Conservation (phyloP, 2,888 invertebrate species). For the Chymomyza amoena region DNA sequence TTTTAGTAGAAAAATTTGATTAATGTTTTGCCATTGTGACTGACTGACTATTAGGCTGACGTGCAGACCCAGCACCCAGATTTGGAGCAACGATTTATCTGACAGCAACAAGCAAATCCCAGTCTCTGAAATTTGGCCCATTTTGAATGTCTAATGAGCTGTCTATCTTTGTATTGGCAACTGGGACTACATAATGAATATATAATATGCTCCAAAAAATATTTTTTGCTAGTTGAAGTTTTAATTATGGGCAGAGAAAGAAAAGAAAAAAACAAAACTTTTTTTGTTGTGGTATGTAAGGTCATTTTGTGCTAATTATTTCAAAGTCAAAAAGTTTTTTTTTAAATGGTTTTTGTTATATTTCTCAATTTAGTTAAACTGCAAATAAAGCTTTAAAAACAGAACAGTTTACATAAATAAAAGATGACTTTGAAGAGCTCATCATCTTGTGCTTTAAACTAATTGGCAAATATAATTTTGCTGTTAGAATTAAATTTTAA, state of each 20-base stretch:
- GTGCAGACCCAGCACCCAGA: background rate
- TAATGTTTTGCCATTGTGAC: slow-evolving; percentile 59
- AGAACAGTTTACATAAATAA: too few species aligned
- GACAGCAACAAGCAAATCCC: slow-evolving; percentile 53
- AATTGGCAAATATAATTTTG: too few species aligned
- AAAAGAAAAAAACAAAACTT: background rate
- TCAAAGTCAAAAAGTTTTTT: background rate
- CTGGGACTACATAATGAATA: background rate
- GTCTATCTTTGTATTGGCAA: background rate
- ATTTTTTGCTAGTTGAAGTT: background rate
- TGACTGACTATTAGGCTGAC: slow-evolving; percentile 58
- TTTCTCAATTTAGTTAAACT: background rate
- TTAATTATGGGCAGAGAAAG: background rate
- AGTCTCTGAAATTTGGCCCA: background rate
- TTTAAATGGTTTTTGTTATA: background rate
- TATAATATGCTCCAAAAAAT: background rate
- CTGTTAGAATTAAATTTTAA: too few species aligned
- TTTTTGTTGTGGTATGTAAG: background rate
- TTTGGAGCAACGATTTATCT: slow-evolving; percentile 52
- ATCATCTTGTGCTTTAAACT: too few species aligned
- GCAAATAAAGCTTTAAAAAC: too few species aligned
- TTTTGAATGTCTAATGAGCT: background rate
- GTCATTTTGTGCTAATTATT: background rate
- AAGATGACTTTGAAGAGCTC: too few species aligned
- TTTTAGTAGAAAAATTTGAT: slow-evolving; percentile 66